These are phyloP conservation scores for Heterotilapia buettikoferi DNA, from an alignment of 2,113 vertebrate genomes.

Conservation along the genomic window DNA sequence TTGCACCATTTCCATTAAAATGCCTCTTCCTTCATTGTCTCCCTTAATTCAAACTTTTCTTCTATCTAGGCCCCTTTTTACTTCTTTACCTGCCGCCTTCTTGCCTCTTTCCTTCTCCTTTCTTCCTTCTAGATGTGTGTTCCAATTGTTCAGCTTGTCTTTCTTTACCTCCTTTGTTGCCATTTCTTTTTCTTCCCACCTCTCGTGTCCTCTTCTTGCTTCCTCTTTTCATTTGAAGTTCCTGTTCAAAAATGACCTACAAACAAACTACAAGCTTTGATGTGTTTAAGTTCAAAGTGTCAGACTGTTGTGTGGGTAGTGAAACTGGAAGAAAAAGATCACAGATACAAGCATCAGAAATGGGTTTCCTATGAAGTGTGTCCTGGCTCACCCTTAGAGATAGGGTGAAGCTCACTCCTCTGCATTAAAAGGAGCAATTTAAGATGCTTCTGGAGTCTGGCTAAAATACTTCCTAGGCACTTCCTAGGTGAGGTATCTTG, in stretches of 20 bases:
- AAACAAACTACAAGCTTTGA: background rate
- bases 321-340: background rate
- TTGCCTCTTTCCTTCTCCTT: background rate
- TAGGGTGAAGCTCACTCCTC: background rate
- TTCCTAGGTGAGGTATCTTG: background rate
- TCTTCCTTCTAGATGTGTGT: background rate
- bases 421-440: background rate
- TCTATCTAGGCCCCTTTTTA: background rate
- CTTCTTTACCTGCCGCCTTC: background rate
- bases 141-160: background rate
- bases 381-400: background rate
- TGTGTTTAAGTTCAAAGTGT: background rate
- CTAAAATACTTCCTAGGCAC: background rate
- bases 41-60: background rate
- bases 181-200: background rate
- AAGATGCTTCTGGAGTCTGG: background rate
- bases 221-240: background rate
- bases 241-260: background rate
- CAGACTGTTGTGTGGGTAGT: background rate
- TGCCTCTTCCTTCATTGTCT: background rate
- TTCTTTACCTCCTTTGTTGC: background rate
- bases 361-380: background rate
- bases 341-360: background rate
- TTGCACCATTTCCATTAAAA: slow-evolving; percentile 7
- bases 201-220: background rate